A percentile compares a stretch with the other conserved stretches of the same genome.
These are phyloP conservation scores for Carassius gibelio DNA, from an alignment of 2,113 vertebrate genomes.

Conservation along the genomic window DNA sequence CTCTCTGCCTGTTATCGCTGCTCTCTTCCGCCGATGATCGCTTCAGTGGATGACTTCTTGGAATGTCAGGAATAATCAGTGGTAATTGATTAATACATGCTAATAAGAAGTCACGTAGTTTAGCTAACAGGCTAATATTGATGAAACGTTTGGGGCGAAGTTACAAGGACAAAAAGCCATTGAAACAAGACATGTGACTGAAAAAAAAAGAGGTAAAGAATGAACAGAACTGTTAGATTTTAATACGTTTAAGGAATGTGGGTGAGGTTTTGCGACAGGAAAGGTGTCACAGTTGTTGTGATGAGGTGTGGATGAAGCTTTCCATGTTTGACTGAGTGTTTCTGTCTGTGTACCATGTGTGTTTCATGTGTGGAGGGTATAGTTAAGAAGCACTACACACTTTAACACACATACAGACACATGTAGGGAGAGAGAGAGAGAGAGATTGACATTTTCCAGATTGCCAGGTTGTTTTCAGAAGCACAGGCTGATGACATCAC, in stretches of 20 bases:
- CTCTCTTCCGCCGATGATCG: neutral
- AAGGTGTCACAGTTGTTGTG: conserved; percentile 48
- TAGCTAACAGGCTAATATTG: conserved; percentile 32
- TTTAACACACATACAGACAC: conserved; percentile 47
- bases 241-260: conserved; percentile 20
- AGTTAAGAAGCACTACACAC: conserved; percentile 65
- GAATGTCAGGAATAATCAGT: conserved; percentile 68
- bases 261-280: conserved; percentile 7
- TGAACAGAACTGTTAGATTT: neutral
- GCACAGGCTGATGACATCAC: conserved; percentile 72
- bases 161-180: conserved; percentile 42
- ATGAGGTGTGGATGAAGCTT: conserved; percentile 76
- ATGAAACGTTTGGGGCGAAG: neutral
- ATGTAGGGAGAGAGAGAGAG: conserved; percentile 15
- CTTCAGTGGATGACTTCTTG: conserved; percentile 58
- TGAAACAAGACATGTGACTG: neutral
- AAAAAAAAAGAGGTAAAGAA: neutral
- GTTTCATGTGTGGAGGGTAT: conserved; percentile 68
- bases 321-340: conserved; percentile 63
- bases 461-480: conserved; percentile 74
- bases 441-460: conserved; percentile 72
- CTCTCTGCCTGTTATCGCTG: conserved; percentile 31
- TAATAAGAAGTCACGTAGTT: conserved; percentile 57
- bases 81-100: conserved; percentile 60
- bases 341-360: conserved; percentile 65